These are phyloP conservation scores for Pentalonia nigronervosa DNA, from an alignment of 1,140 invertebrate species.

Conservation along the genomic window DNA sequence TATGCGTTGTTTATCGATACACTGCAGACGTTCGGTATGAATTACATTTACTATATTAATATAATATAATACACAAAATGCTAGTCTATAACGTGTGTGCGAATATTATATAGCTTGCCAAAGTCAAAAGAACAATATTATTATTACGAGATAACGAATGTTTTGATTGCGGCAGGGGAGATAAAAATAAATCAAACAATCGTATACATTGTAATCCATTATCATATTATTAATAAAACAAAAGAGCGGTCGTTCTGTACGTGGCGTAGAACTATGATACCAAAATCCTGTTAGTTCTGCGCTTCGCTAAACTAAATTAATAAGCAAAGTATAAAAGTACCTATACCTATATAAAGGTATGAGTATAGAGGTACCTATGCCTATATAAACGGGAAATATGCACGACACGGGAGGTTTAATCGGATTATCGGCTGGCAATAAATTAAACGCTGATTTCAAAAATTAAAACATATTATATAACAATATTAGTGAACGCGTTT, in stretches of 20 bases:
- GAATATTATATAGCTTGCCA: not conserved
- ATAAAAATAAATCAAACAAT: not conserved
- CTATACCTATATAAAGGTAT: not conserved
- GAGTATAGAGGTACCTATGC: too few relatives aligned
- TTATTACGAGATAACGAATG: not conserved
- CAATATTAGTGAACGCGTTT: not conserved
- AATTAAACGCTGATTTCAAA: constrained; percentile 27
- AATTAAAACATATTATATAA: not conserved
- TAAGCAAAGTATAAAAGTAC: not conserved
- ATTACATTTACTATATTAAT: not conserved
- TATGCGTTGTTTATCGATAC: not conserved
- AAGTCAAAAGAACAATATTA: not conserved
- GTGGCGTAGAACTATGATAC: not conserved
- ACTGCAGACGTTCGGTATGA: not conserved
- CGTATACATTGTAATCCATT: not conserved
- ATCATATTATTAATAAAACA: not conserved
- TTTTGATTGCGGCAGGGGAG: not conserved
- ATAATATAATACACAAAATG: not conserved
- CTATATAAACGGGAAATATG: not conserved
- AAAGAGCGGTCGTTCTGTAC: not conserved
- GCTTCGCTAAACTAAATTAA: constrained; percentile 18
- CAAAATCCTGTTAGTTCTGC: not conserved
- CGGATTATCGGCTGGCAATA: constrained; percentile 30
- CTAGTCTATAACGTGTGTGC: not conserved
- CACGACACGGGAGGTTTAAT: not conserved